Conservation (phyloP, 37 sponge, comb jelly and placozoan species). For the Chondrosia reniformis region DNA sequence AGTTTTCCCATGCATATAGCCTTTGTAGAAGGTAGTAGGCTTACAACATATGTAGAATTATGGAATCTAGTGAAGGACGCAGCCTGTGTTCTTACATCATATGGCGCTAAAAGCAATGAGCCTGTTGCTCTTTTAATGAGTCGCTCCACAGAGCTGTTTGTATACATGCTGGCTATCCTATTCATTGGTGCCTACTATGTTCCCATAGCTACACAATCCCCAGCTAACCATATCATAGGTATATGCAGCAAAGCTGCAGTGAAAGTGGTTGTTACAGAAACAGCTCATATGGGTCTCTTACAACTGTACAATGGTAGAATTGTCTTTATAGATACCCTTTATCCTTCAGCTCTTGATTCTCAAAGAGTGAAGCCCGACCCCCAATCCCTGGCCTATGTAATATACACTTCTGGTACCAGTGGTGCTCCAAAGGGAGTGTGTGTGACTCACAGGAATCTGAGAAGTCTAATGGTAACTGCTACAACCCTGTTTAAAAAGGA, state of each 20-base stretch:
- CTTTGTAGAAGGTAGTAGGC: neutral
- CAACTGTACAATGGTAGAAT: neutral
- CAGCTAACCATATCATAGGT: neutral
- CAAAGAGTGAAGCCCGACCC: neutral
- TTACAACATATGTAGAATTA: constrained; percentile 10
- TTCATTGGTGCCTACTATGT: constrained; percentile 36
- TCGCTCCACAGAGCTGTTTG: constrained; percentile 1
- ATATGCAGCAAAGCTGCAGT: neutral
- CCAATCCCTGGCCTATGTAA: constrained; percentile 18
- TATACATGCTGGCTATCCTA: constrained; percentile 27
- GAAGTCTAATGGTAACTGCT: neutral
- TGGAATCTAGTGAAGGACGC: neutral
- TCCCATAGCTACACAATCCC: constrained; percentile 17
- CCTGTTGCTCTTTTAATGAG: constrained; percentile 22
- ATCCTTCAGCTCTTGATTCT: neutral
- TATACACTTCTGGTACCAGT: constrained; percentile 54
- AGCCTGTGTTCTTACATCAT: neutral
- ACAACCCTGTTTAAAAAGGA: neutral
- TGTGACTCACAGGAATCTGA: constrained; percentile 27
- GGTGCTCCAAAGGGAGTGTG: constrained; percentile 48
- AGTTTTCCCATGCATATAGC: too few species aligned
- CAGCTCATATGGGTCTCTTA: neutral
- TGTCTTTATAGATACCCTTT: constrained; percentile 16
- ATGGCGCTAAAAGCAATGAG: constrained; percentile 6
- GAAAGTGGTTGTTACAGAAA: constrained; percentile 19